Evolutionary conservation across 2,888 invertebrate genomes (phyloP).

Genomic region (Panopea generosa): DNA sequence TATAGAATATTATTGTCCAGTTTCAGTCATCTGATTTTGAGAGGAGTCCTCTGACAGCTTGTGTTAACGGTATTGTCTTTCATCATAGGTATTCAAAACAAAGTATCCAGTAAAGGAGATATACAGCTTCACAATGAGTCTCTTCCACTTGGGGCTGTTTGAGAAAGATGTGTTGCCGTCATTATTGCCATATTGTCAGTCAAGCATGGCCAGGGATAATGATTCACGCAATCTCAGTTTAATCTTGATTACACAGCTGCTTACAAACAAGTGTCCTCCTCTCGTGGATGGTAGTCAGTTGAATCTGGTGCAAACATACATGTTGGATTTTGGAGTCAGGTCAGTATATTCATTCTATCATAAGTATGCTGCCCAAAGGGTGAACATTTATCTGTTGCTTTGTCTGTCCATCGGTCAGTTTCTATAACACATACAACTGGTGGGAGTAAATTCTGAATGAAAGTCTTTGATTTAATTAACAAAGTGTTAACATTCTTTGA

Average conservation of each 20-base stretch:
- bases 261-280: conserved; percentile 89
- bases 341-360: conserved; percentile 19
- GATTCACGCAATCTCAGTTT: conserved; percentile 82
- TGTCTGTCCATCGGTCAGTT: too few species aligned
- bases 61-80: too few species aligned
- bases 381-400: too few species aligned
- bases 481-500: too few species aligned
- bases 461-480: too few species aligned
- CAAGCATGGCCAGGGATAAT: conserved; percentile 21
- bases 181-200: conserved; percentile 73
- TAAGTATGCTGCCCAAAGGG: not conserved
- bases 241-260: conserved; percentile 89
- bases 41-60: too few species aligned
- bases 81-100: conserved; percentile 75
- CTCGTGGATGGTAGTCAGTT: conserved; percentile 83
- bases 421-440: not conserved
- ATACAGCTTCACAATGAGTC: conserved; percentile 67
- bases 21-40: too few species aligned
- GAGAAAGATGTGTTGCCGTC: conserved; percentile 83
- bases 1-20: too few species aligned
- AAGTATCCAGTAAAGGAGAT: conserved; percentile 54
- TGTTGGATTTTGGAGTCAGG: conserved; percentile 86
- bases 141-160: conserved; percentile 84
- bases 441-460: too few species aligned
- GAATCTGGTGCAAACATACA: conserved; percentile 86